Conservation (phyloP, 2,113 vertebrate species). For the Halichoerus grypus region DNA sequence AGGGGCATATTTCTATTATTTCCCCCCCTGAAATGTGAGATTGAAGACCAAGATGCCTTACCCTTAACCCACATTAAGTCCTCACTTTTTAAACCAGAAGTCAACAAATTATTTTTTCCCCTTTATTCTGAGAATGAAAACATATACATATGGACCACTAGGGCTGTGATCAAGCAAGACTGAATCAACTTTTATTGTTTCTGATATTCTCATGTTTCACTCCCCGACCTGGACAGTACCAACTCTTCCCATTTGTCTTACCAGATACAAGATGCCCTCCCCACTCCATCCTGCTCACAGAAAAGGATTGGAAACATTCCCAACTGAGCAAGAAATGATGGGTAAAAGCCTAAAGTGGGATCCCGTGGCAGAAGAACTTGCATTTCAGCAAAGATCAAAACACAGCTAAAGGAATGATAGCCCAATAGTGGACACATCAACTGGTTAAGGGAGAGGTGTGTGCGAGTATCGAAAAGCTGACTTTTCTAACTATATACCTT, state of each 20-base stretch:
- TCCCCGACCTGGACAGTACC: background rate
- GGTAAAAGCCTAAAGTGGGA: background rate
- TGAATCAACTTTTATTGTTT: conserved; percentile 8
- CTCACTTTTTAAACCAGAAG: background rate
- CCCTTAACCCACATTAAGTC: background rate
- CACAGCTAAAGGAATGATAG: background rate
- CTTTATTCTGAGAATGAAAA: conserved; percentile 47
- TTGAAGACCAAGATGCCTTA: background rate
- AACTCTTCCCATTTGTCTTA: conserved; percentile 12
- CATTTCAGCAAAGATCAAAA: conserved; percentile 34
- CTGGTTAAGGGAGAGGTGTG: background rate
- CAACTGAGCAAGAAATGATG: background rate
- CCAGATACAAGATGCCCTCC: background rate
- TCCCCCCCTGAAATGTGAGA: background rate
- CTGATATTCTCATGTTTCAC: background rate
- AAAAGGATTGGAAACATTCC: background rate
- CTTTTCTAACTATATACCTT: background rate
- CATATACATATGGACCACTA: background rate
- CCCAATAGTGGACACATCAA: background rate
- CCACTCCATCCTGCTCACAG: background rate
- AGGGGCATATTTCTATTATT: conserved; percentile 26
- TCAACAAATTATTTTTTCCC: background rate
- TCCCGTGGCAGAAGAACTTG: background rate
- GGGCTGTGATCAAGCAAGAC: background rate
- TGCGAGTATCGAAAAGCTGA: background rate